A percentile compares a stretch with the other conserved stretches of the same genome.
These are phyloP conservation scores for Peromyscus eremicus DNA, from an alignment of 2,797 vertebrate genomes.

Conservation along the genomic window DNA sequence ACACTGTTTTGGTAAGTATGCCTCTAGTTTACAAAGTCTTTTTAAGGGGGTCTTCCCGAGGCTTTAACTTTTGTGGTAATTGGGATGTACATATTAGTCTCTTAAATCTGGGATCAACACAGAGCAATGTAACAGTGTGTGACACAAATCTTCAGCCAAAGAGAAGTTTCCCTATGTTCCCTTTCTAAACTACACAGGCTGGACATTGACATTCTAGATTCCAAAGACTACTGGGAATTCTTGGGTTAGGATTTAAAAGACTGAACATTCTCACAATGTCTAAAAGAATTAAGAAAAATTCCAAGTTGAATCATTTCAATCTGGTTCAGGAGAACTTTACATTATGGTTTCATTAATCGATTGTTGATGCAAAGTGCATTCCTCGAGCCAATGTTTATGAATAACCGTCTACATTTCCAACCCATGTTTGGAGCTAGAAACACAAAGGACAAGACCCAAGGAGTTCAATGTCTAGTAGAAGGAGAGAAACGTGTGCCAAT, in stretches of 20 bases:
- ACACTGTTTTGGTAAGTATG: neutral
- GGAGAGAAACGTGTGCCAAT: neutral
- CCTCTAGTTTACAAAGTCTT: neutral
- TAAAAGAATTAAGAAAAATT: conserved; percentile 43
- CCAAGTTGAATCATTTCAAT: conserved; percentile 2
- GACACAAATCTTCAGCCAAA: neutral
- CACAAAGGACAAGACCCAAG: neutral
- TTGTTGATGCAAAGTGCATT: neutral
- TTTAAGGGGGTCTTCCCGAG: conserved; percentile 2
- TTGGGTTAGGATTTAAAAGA: neutral
- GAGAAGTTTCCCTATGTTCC: neutral
- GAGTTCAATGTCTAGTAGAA: neutral
- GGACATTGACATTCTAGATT: conserved; percentile 17
- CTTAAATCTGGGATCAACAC: neutral
- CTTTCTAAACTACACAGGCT: neutral
- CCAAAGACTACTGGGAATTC: neutral
- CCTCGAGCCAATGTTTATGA: neutral
- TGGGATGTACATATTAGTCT: neutral
- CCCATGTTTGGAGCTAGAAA: neutral
- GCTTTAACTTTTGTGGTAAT: neutral
- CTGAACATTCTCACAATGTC: neutral
- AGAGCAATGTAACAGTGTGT: neutral
- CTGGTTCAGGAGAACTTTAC: neutral
- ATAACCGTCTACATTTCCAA: neutral
- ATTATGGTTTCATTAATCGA: neutral